These are phyloP conservation scores for Rhinichthys klamathensis DNA, from an alignment of 2,113 vertebrate genomes.

Conservation along the genomic window DNA sequence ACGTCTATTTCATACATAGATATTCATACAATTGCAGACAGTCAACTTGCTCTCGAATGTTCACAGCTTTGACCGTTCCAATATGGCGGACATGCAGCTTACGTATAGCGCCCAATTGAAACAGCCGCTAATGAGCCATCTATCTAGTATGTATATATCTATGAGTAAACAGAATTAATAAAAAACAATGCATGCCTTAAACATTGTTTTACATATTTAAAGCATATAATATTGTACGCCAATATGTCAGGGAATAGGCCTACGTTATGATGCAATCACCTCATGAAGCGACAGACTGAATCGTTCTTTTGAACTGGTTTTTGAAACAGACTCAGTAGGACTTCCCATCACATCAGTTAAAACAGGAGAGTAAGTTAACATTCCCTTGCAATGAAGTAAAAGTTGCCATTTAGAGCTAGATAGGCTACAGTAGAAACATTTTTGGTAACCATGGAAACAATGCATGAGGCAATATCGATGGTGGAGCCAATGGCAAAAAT, in stretches of 20 bases:
- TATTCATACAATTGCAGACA: no score
- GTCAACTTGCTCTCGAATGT: no score
- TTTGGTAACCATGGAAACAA: conserved; percentile 36
- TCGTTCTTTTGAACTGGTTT: not conserved
- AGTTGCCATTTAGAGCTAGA: not conserved
- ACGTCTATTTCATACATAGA: no score
- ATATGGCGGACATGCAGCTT: no score
- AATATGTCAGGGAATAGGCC: not conserved
- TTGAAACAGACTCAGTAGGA: not conserved
- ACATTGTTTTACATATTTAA: not conserved
- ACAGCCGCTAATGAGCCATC: no score
- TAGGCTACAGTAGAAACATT: not conserved
- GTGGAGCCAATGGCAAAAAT: not conserved
- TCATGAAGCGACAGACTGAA: not conserved
- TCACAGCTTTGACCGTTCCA: no score
- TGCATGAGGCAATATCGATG: conserved; percentile 10
- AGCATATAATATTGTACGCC: not conserved
- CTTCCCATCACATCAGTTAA: not conserved
- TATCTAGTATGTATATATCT: no score
- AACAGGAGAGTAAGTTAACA: not conserved
- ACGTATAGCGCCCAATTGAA: no score
- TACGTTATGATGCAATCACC: not conserved
- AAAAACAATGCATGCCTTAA: not conserved
- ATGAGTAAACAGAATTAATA: not conserved
- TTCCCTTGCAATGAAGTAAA: not conserved